These are phyloP conservation scores for Intellagama lesueurii DNA, from an alignment of 2,797 vertebrate genomes.

Conservation along the genomic window DNA sequence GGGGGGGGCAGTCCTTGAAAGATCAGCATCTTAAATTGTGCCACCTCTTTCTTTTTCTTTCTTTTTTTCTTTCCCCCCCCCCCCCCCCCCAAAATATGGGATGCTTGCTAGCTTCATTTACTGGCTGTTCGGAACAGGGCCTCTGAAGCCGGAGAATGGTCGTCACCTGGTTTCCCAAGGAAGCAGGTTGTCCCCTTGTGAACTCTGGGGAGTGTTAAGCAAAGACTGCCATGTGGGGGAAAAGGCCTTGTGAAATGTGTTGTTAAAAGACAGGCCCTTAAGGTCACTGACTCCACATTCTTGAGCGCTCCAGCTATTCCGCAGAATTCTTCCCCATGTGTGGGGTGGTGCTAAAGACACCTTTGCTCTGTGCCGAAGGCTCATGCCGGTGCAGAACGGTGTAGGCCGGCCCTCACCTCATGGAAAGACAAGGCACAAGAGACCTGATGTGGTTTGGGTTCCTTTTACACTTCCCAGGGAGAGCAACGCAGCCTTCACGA, in stretches of 20 bases:
- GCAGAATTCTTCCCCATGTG: slow-evolving; percentile 1
- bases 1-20: background rate
- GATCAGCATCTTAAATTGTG: too few species aligned
- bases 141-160: background rate
- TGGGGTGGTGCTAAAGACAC: background rate
- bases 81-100: too few species aligned
- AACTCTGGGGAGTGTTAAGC: background rate
- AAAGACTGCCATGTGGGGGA: too few species aligned
- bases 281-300: slow-evolving; percentile 36
- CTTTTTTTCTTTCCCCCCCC: too few species aligned
- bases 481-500: slow-evolving; percentile 26
- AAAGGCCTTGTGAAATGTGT: slow-evolving; percentile 28
- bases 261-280: background rate
- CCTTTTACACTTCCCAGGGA: background rate
- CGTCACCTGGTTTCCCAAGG: background rate
- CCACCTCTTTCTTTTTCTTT: too few species aligned
- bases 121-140: slow-evolving; percentile 29
- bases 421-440: background rate
- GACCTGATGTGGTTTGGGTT: background rate
- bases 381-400: background rate
- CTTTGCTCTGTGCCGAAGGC: rapidly evolving
- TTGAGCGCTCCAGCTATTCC: background rate
- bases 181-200: background rate
- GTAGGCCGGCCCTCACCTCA: background rate
- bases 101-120: slow-evolving; percentile 47